Evolutionary conservation across 2,888 invertebrate genomes (phyloP), one percentile per base, ranked within the genome.

Genomic region (Hirtodrosophila alboralis): DNA sequence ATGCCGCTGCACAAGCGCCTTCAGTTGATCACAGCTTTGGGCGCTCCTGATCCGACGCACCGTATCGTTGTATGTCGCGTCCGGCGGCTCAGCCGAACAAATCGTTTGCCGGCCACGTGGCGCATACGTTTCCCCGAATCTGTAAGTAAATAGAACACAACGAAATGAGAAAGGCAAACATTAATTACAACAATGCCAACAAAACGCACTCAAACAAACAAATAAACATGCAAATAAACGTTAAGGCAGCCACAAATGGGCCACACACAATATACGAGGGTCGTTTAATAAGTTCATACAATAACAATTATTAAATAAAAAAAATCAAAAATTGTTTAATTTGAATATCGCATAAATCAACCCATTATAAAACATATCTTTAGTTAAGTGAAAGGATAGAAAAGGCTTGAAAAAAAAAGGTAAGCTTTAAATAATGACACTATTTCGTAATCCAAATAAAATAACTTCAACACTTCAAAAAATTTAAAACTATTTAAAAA

Each of bases 31-130:
- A 8, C 79, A 69, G 52, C 76, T 88, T 4, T 73, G 66, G 6
- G 88, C 81, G 40, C 65, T 68, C 40, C 75, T 70, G 69, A 90
- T 89, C 13, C 86, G 85, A 13, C 83, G 76, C 51, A 89, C 51
- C 16, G 86, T 80, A 58, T 88, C 85, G 81, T 87, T 81, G 68
- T 84, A 84, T 16, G 77, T 80, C 31, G 70, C 74, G 63, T 79
- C 78, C 9, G 87, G 68, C 49, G 75, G 74, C 49, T 71, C 58
- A 36, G 68, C 48, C 59, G 86, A 75, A 47, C 88, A 89, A 57
- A 87, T 57, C n/a, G 83, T 79, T 66, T 48, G 75, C 18, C 84
- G 79, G 43, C 84, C 86, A 58, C 86, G 81, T 54, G 73, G 59
- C 56, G 76, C 58, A 61, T 77, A 78, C 36, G 79, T 79, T 57